Evolutionary conservation across 2,888 invertebrate species (phyloP).

Genomic region (Erpobdella octoculata): DNA sequence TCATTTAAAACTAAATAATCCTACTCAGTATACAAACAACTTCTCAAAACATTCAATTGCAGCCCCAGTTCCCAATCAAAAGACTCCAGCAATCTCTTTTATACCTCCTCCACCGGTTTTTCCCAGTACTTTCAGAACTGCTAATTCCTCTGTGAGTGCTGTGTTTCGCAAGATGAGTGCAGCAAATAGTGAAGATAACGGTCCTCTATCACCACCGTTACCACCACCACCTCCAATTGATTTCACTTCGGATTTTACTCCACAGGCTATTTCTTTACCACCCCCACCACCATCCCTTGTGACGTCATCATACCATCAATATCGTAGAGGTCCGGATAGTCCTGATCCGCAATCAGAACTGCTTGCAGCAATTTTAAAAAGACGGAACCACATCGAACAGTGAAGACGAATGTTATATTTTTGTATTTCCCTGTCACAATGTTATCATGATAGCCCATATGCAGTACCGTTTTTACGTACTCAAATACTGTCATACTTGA

Average conservation of each 20-base stretch:
- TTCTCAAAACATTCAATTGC: background rate
- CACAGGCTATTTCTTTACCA: background rate
- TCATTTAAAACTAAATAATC: too few species aligned
- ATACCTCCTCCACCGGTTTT: conserved; percentile 24
- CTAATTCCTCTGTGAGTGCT: background rate
- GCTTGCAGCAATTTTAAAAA: background rate
- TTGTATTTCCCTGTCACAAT: too few species aligned
- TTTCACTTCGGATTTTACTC: background rate
- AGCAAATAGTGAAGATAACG: background rate
- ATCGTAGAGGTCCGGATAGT: background rate
- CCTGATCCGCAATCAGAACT: background rate
- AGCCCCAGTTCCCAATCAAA: too few species aligned
- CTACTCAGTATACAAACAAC: too few species aligned
- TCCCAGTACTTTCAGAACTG: conserved; percentile 11
- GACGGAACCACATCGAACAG: background rate
- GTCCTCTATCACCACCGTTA: background rate
- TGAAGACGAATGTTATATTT: too few species aligned
- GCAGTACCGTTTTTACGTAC: too few species aligned
- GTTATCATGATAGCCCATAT: too few species aligned
- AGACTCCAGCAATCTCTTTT: too few species aligned
- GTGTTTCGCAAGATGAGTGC: background rate
- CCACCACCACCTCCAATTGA: conserved; percentile 14
- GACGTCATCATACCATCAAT: background rate
- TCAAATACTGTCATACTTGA: too few species aligned
- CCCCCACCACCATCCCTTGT: background rate